Conservation (phyloP, 2,888 invertebrate species). For the Trissoscelio sp. region DNA sequence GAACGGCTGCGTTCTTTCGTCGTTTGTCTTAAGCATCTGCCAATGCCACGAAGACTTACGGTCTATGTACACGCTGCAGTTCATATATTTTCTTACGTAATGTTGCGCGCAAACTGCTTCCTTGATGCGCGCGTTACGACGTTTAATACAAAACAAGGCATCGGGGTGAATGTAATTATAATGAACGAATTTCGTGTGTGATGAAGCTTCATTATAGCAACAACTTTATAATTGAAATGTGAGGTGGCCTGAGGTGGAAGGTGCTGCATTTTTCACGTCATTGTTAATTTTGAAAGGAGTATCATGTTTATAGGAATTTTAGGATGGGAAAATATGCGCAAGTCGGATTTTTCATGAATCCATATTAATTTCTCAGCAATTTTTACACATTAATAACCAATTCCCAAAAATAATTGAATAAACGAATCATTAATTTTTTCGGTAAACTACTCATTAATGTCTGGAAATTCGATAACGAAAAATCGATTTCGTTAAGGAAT, state of each 20-base stretch:
- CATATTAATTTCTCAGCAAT: too few species aligned
- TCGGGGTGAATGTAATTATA: constrained; percentile 43
- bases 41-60: constrained; percentile 56
- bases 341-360: too few species aligned
- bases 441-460: too few species aligned
- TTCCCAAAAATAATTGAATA: too few species aligned
- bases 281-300: neutral
- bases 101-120: constrained; percentile 34
- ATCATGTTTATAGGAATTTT: too few species aligned
- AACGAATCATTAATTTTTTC: too few species aligned
- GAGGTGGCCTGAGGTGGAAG: neutral
- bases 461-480: too few species aligned
- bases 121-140: constrained; percentile 19
- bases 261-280: constrained; percentile 24
- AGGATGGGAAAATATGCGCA: too few species aligned
- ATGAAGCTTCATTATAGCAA: constrained; percentile 34
- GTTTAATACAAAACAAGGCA: constrained; percentile 34
- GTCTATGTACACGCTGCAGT: constrained; percentile 38
- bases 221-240: constrained; percentile 46
- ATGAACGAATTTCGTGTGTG: constrained; percentile 39
- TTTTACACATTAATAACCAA: too few species aligned
- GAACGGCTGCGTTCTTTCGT: constrained; percentile 70
- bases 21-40: constrained; percentile 69
- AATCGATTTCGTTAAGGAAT: too few species aligned
- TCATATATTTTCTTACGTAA: constrained; percentile 45